Conservation (phyloP, 1,140 invertebrate species). For the Euborellia annulipes region DNA sequence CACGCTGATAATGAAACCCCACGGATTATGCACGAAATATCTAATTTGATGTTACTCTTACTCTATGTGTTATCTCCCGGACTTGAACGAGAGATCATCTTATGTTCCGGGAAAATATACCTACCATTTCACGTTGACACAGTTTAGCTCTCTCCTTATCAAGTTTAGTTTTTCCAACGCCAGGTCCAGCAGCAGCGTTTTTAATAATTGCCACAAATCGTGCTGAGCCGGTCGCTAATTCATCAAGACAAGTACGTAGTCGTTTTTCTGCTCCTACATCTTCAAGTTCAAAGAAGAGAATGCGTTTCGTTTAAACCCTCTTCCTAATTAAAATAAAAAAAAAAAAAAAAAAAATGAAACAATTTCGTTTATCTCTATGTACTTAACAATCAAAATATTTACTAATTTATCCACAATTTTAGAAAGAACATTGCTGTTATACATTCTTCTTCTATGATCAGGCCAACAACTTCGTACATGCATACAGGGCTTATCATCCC, state of each 20-base stretch:
- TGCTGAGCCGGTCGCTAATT: conserved; percentile 45
- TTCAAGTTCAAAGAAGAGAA: conserved; percentile 42
- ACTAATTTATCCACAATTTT: conserved; percentile 67
- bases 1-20: too few species aligned
- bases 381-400: conserved; percentile 28
- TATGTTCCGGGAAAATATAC: too few species aligned
- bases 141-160: conserved; percentile 68
- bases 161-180: conserved; percentile 58
- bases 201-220: conserved; percentile 51
- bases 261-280: conserved; percentile 40
- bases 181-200: conserved; percentile 33
- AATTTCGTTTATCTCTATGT: too few species aligned
- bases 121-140: conserved; percentile 61
- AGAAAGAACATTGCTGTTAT: conserved; percentile 73
- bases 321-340: conserved; percentile 48
- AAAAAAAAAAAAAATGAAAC: background rate
- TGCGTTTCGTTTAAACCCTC: conserved; percentile 55
- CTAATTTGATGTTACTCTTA: too few species aligned
- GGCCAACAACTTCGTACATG: conserved; percentile 66
- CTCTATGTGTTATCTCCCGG: too few species aligned
- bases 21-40: too few species aligned
- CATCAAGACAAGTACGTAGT: conserved; percentile 51
- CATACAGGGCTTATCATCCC: conserved; percentile 75
- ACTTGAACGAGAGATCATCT: too few species aligned
- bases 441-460: conserved; percentile 66